Percentiles rank a stretch among this genome's conserved stretches.
Conservation (phyloP, 2,797 vertebrate species). For the Synanceia verrucosa region DNA sequence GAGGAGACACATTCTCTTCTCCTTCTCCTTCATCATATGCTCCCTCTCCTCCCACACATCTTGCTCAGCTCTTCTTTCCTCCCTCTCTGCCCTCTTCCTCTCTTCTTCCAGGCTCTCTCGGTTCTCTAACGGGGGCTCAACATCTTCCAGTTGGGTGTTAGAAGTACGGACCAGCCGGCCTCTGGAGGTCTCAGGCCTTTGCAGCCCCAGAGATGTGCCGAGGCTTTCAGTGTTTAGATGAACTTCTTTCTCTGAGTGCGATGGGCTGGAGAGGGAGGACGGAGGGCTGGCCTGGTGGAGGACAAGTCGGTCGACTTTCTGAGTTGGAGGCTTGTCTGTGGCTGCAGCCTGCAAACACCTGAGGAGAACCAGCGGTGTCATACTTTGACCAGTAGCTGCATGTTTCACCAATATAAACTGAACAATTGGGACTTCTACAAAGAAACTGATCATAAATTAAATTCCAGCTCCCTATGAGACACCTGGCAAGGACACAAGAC, state of each 20-base stretch:
- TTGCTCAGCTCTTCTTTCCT: slow-evolving; percentile 39
- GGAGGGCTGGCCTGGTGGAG: slow-evolving; percentile 60
- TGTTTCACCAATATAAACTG: neutral
- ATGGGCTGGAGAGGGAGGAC: slow-evolving; percentile 44
- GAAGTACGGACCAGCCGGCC: slow-evolving; percentile 44
- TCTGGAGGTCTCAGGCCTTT: slow-evolving; percentile 74
- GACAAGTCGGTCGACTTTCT: slow-evolving; percentile 62
- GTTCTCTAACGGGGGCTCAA: neutral
- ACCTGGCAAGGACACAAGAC: neutral
- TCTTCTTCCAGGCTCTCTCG: slow-evolving; percentile 22
- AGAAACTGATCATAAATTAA: neutral
- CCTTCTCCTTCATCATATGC: slow-evolving; percentile 41
- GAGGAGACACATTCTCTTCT: slow-evolving; percentile 57
- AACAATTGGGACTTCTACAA: neutral
- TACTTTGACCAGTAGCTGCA: neutral
- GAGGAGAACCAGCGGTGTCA: neutral
- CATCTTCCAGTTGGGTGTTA: slow-evolving; percentile 6
- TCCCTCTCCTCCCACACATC: slow-evolving; percentile 45
- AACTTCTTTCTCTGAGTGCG: slow-evolving; percentile 32
- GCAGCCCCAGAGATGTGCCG: slow-evolving; percentile 17
- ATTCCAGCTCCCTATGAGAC: neutral
- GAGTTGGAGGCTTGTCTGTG: neutral
- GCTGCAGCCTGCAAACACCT: slow-evolving; percentile 33
- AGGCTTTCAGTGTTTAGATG: slow-evolving; percentile 11
- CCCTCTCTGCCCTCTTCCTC: slow-evolving; percentile 40